Evolutionary conservation across 2,888 invertebrate genomes (phyloP), one percentile per base, ranked within the genome.

Genomic region (Drosophila incognita): DNA sequence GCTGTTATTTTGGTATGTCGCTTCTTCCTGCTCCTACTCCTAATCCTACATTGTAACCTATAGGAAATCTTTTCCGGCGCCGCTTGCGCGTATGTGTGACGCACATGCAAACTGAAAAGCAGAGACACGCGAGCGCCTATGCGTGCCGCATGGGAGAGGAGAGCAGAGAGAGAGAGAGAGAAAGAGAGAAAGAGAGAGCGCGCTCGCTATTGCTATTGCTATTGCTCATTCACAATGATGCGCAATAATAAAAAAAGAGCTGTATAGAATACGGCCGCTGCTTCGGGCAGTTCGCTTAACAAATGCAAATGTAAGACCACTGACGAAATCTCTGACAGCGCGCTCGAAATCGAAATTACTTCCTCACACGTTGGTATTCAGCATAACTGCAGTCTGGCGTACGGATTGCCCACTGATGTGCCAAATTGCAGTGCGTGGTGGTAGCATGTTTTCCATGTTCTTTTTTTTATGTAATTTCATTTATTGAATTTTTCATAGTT

Each of bases 171-270:
- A 48, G 15, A 48, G 15, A 48, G 18, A 27, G 18, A 27, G 18
- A 24, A 24, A 21, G 21, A 48, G 27, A 21, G 31, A 31, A 7
- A 29, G 29, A 8, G 40, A 40, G 10, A 15, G 35, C 15, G 70
- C 58, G 65, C 71, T 69, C 66, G 69, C 87, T 82, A 80, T 38
- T 56, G 38, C 21, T 21, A 21, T 21, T 21, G 21, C 53, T 54
- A 11, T 79, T 68, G 78, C 82, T 82, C 82, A 82, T 82, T 82
- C 85, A 87, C 85, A 85, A 76, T 86, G 89, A 88, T 87, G 86
- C 86, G 86, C 86, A 87, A 87, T 86, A 87, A 78, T 83, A 82
- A 78, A 83, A 82, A 78, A 75, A 75, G 71, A 46, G 4, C 65
- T 75, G 75, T 75, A 74, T 76, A 76, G 83, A 80, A 80, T 63